Evolutionary conservation across 1,140 invertebrate species (phyloP).

Genomic region (Sweltsa coloradensis): DNA sequence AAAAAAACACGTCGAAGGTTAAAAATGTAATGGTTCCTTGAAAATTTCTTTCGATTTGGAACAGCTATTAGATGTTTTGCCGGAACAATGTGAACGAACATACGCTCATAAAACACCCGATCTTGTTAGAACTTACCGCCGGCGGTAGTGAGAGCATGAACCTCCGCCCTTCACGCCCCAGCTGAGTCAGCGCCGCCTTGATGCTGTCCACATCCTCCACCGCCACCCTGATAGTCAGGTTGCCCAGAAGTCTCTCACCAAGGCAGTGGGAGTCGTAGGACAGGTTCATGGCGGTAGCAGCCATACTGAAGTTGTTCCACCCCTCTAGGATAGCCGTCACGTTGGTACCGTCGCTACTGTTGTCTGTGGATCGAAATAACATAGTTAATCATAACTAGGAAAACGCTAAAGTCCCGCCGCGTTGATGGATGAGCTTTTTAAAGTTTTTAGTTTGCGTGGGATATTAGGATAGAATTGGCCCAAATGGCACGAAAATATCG

Average conservation of each 20-base stretch:
- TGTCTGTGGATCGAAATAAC: constrained; percentile 4
- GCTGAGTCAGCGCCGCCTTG: neutral
- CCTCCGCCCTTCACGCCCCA: neutral
- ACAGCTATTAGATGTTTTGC: too few species aligned
- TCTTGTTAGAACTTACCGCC: constrained; percentile 1
- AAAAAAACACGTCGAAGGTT: too few species aligned
- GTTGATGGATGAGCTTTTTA: too few species aligned
- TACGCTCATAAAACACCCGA: too few species aligned
- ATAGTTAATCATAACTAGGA: too few species aligned
- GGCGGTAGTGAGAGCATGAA: neutral
- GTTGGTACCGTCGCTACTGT: constrained; percentile 6
- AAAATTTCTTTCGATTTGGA: too few species aligned
- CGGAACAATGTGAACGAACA: too few species aligned
- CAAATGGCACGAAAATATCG: too few species aligned
- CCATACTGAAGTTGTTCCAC: neutral
- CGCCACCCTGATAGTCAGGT: neutral
- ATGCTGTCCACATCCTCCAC: neutral
- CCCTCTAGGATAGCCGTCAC: constrained; percentile 11
- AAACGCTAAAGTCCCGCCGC: too few species aligned
- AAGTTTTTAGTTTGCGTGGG: too few species aligned
- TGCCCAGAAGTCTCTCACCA: constrained; percentile 2
- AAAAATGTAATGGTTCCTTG: too few species aligned
- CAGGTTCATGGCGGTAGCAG: neutral
- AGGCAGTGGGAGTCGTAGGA: constrained; percentile 21
- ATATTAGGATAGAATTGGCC: too few species aligned